phyloP scores from a whole-genome alignment of 1,140 invertebrate genomes.

The Plutomurus gul region DNA sequence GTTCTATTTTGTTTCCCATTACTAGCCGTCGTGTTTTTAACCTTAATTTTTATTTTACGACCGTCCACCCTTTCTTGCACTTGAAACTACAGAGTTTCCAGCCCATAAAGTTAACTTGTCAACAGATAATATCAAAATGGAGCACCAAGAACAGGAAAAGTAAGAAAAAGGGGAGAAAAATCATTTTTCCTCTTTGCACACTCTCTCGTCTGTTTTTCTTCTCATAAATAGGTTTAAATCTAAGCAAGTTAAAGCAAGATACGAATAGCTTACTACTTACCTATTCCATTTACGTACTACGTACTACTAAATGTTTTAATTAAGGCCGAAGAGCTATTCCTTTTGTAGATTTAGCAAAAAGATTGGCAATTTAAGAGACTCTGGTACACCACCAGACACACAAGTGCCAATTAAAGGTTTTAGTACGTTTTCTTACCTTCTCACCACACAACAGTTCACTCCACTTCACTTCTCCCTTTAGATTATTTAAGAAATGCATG shows the following conservation, averaged over 20 bases:
- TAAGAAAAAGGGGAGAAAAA: constrained; percentile 1
- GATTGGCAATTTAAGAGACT: not conserved
- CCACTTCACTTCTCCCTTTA: not conserved
- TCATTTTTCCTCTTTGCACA: not conserved
- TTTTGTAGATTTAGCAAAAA: not conserved
- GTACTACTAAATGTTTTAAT: not conserved
- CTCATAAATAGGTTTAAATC: not conserved
- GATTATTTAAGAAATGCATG: not conserved
- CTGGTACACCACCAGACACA: not conserved
- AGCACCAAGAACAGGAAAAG: constrained; percentile 16
- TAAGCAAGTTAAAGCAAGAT: not conserved
- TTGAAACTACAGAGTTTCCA: not conserved
- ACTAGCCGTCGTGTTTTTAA: constrained; percentile 20
- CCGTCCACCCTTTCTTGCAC: constrained; percentile 1
- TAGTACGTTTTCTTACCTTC: not conserved
- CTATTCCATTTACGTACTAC: not conserved
- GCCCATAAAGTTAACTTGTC: constrained; percentile 3
- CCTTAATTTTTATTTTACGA: constrained; percentile 4
- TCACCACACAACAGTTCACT: not conserved
- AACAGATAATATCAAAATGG: not conserved
- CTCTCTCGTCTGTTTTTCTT: not conserved
- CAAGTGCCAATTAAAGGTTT: not conserved
- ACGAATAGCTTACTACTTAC: not conserved
- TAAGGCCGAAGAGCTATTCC: not conserved
- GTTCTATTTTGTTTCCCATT: too few species aligned